These are phyloP conservation scores for Phrynocephalus versicolor DNA, from an alignment of 2,113 vertebrate genomes.

Conservation along the genomic window DNA sequence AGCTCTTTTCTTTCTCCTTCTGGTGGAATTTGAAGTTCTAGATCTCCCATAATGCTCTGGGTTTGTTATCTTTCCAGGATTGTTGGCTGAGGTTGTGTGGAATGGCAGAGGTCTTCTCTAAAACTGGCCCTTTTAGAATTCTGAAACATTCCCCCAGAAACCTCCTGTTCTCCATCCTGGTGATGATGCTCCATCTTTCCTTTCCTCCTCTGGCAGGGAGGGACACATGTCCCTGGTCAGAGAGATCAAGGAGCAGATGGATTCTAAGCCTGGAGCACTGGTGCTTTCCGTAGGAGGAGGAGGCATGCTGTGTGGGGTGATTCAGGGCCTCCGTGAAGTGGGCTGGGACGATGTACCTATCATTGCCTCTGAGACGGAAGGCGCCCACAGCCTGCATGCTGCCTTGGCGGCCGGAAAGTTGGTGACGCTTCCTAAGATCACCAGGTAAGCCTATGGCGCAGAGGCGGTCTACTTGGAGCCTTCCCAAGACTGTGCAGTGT, in stretches of 20 bases:
- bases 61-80: background rate
- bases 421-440: conserved; percentile 81
- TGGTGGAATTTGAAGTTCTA: too few relatives aligned
- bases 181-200: background rate
- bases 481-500: too few relatives aligned
- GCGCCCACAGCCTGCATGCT: conserved; percentile 84
- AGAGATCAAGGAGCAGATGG: conserved; percentile 79
- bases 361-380: conserved; percentile 87
- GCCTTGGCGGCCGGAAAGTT: conserved; percentile 77
- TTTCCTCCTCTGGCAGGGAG: conserved; percentile 76
- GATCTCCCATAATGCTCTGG: too few relatives aligned
- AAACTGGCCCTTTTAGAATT: background rate
- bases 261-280: conserved; percentile 79
- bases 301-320: conserved; percentile 85
- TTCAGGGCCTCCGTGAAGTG: conserved; percentile 81
- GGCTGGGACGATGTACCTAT: conserved; percentile 85
- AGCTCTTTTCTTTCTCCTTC: too few relatives aligned
- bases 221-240: conserved; percentile 82
- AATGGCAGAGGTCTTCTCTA: background rate
- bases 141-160: background rate
- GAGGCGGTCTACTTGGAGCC: too few relatives aligned
- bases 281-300: conserved; percentile 85
- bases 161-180: background rate
- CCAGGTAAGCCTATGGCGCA: conserved; percentile 73
- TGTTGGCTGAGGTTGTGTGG: background rate